Evolutionary conservation across 2,113 vertebrate species (phyloP).

Genomic region (Sylvia atricapilla): DNA sequence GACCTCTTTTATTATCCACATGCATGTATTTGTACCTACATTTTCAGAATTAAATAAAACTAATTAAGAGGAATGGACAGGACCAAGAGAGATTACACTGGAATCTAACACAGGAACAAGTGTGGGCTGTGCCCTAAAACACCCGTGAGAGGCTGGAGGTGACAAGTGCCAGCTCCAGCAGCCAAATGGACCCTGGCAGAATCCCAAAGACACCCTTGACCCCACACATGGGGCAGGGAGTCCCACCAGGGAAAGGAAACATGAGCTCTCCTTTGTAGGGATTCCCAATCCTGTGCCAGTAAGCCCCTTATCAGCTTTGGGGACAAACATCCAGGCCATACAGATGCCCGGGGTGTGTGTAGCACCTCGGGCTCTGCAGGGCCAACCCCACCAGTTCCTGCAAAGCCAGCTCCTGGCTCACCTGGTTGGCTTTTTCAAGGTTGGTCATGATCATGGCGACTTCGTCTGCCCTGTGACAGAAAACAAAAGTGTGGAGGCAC

Average conservation of each 20-base stretch:
- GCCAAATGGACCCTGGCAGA: background rate
- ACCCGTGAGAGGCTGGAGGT: background rate
- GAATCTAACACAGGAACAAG: background rate
- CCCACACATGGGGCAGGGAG: background rate
- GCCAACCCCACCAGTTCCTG: background rate
- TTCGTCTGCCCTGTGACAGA: constrained; percentile 86
- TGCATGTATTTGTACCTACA: background rate
- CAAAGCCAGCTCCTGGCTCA: constrained; percentile 54
- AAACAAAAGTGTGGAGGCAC: background rate
- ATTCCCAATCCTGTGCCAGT: background rate
- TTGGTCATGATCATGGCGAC: constrained; percentile 89
- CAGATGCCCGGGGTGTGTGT: rapidly evolving
- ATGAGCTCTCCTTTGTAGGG: background rate
- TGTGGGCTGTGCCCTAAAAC: background rate
- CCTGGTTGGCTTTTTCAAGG: constrained; percentile 95
- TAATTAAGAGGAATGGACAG: background rate
- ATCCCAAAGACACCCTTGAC: background rate
- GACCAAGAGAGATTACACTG: background rate
- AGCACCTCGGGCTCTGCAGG: rapidly evolving
- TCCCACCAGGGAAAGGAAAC: background rate
- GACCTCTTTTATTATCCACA: background rate
- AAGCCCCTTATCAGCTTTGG: background rate
- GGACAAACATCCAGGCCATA: background rate
- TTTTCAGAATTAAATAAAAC: background rate
- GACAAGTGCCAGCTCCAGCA: background rate